Evolutionary conservation across 1,140 invertebrate species (phyloP), one percentile per base, ranked within the genome.

Genomic region (Melitaea cinxia): DNA sequence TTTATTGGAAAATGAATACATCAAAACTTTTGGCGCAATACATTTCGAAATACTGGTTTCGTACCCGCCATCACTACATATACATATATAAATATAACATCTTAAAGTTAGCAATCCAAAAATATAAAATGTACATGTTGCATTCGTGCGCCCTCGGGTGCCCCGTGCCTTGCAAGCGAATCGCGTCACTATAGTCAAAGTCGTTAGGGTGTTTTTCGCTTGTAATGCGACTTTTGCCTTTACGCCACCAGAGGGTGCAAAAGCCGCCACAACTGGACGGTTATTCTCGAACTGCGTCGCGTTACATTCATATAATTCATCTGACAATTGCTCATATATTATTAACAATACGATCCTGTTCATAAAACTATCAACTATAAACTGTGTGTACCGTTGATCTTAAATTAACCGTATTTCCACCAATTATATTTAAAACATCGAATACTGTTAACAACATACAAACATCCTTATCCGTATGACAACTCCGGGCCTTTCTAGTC

Each of bases 51-150:
- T 89, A 91, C 84, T 91, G 86, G 73, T 85, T 75, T 74, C 68
- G 85, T 87, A 88, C 75, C 71, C 88, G 86, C 85, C 88, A 79
- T 78, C 73, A 85, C 86, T 88, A 91, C 84, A 86, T 90, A 89
- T 88, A 90, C 79, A 89, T 88, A 89, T 90, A 91, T 89, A 91
- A 91, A 91, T 91, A 91, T 89, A 91, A 88, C 84, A 87, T 91
- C 88, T 91, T 91, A 91, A 91, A 91, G 88, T 88, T 91, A 91
- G 88, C 88, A 81, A 88, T 91, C 88, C 88, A 91, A 91, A 91
- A 91, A 91, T 90, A 90, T 87, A 83, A 91, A 88, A 88, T 91
- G 85, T 89, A 89, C 85, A 84, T 82, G 82, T 86, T 89, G 81
- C 85, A 82, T 85, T 81, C 79, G 77, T 80, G 85, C 86, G 83